These are phyloP conservation scores for Callimorpha dominula DNA, from an alignment of 2,888 invertebrate species.

Conservation along the genomic window DNA sequence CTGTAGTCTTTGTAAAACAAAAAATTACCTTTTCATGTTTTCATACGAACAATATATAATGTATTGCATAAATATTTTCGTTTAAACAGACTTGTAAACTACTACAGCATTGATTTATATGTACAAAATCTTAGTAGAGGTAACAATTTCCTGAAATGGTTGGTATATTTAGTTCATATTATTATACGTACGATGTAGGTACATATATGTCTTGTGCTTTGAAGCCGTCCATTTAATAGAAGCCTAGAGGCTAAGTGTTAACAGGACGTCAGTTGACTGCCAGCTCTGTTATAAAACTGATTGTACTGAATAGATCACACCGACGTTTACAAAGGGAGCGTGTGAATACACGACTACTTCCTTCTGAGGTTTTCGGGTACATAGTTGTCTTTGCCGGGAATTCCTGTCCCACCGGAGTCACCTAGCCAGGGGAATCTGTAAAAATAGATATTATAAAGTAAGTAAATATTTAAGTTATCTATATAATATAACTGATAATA, in stretches of 20 bases:
- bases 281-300: conserved; percentile 10
- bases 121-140: not conserved
- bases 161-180: not conserved
- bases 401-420: conserved; percentile 94
- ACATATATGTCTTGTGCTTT: conserved; percentile 2
- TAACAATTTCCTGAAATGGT: not conserved
- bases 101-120: too few species aligned
- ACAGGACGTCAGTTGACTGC: conserved; percentile 7
- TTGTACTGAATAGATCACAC: conserved; percentile 56
- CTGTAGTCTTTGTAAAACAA: too few species aligned
- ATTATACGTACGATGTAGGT: not conserved
- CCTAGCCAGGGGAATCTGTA: conserved; percentile 95
- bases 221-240: conserved; percentile 7
- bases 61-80: not conserved
- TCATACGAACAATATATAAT: too few species aligned
- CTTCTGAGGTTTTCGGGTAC: conserved; percentile 89
- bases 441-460: conserved; percentile 20
- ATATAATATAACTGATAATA: not conserved
- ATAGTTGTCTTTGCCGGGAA: conserved; percentile 93
- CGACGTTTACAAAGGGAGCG: conserved; percentile 36
- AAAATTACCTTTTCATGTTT: too few species aligned
- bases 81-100: not conserved
- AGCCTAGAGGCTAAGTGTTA: conserved; percentile 13
- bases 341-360: conserved; percentile 60
- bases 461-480: not conserved